Percentiles rank a stretch among this genome's conserved stretches.
Evolutionary conservation across 2,888 invertebrate species (phyloP).

Genomic region (Gastrophysa polygoni): DNA sequence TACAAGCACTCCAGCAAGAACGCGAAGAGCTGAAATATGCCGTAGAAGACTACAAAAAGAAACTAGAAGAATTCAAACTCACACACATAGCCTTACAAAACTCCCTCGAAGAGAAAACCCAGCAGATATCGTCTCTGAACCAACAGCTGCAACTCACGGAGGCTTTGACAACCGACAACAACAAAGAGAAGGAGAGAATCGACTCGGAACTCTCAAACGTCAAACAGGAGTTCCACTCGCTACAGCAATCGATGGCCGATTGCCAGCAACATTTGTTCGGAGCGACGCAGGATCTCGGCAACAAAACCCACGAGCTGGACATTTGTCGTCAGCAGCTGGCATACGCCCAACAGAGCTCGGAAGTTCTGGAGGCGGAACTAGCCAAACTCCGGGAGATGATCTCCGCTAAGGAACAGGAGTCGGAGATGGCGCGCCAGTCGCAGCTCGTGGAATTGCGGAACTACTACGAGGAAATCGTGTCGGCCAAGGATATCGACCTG

Average conservation of each 20-base stretch:
- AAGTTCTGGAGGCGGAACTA: conserved; percentile 35
- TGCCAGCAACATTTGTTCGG: conserved; percentile 35
- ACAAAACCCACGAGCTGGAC: conserved; percentile 35
- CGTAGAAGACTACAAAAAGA: conserved; percentile 30
- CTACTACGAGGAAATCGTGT: conserved; percentile 46
- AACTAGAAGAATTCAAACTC: conserved; percentile 30
- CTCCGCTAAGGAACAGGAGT: conserved; percentile 35
- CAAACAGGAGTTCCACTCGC: conserved; percentile 31
- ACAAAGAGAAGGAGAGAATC: conserved; percentile 43
- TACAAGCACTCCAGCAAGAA: conserved; percentile 27
- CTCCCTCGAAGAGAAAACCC: conserved; percentile 38
- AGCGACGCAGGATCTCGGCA: conserved; percentile 30
- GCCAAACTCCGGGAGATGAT: conserved; percentile 27
- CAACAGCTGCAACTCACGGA: conserved; percentile 36
- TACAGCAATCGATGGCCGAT: conserved; percentile 33
- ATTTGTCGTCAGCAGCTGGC: conserved; percentile 31
- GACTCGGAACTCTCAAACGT: conserved; percentile 37
- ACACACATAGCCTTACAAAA: conserved; percentile 27
- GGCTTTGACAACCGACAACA: conserved; percentile 39
- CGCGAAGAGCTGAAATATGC: conserved; percentile 17
- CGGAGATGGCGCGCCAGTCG: conserved; percentile 34
- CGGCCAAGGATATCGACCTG: conserved; percentile 48
- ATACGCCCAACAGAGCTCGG: conserved; percentile 34
- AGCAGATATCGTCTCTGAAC: conserved; percentile 28
- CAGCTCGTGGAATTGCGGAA: conserved; percentile 39